These are phyloP conservation scores for Rhyacophila evoluta DNA, from an alignment of 2,888 invertebrate species.

Conservation along the genomic window DNA sequence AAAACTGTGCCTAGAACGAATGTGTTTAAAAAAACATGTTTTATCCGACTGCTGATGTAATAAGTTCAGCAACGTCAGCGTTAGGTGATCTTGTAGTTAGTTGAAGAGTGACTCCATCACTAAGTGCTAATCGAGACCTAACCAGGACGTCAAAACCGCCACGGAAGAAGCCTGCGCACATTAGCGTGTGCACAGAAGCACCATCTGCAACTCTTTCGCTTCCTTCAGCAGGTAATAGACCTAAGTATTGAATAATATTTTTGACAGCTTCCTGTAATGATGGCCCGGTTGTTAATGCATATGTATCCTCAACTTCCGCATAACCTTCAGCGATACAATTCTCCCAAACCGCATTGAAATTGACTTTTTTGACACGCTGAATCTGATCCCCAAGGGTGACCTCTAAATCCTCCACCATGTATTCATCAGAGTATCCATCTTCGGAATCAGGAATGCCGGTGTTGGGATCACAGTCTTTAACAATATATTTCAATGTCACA, in stretches of 20 bases:
- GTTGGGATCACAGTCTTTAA: conserved; percentile 96
- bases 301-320: conserved; percentile 91
- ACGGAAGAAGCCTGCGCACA: conserved; percentile 88
- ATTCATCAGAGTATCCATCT: conserved; percentile 97
- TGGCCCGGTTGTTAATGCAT: conserved; percentile 83
- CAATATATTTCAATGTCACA: conserved; percentile 91
- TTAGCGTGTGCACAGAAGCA: conserved; percentile 83
- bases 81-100: conserved; percentile 89
- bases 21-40: not conserved
- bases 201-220: conserved; percentile 87
- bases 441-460: conserved; percentile 95
- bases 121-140: conserved; percentile 80
- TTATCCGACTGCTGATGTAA: conserved; percentile 88
- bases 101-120: conserved; percentile 92
- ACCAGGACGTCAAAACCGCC: conserved; percentile 92
- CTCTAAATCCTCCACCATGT: conserved; percentile 94
- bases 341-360: conserved; percentile 87
- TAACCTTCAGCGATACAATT: conserved; percentile 72
- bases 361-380: conserved; percentile 80
- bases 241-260: conserved; percentile 85
- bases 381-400: conserved; percentile 88
- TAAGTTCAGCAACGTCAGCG: conserved; percentile 86
- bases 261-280: conserved; percentile 87
- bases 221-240: conserved; percentile 86
- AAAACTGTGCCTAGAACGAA: not conserved